Evolutionary conservation across 2,888 invertebrate genomes (phyloP).

Genomic region (Priocnemis perturbator): DNA sequence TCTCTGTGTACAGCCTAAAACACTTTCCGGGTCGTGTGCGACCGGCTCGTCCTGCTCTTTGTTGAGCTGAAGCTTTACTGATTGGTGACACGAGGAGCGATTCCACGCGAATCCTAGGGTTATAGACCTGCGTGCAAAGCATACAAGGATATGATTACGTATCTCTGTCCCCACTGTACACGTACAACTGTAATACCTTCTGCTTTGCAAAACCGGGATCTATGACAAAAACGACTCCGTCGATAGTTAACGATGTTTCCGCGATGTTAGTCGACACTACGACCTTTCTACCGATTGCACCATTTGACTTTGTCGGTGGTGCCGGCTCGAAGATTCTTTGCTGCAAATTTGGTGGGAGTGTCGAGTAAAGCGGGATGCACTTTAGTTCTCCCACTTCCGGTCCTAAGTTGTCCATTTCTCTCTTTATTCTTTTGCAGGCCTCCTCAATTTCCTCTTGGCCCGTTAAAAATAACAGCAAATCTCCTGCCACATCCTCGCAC

Average conservation of each 20-base stretch:
- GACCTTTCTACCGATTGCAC: constrained; percentile 93
- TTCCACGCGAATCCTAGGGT: constrained; percentile 94
- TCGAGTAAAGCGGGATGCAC: constrained; percentile 99
- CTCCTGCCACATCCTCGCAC: constrained; percentile 94
- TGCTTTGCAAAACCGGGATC: constrained; percentile 99
- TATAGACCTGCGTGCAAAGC: constrained; percentile 82
- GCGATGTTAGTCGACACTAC: constrained; percentile 99
- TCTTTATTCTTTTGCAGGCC: constrained; percentile 97
- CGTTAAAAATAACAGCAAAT: constrained; percentile 93
- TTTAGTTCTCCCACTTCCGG: constrained; percentile 98
- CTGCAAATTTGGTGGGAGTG: constrained; percentile 96
- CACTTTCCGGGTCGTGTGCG: constrained; percentile 99
- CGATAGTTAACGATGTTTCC: constrained; percentile 98
- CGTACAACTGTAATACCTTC: constrained; percentile 80
- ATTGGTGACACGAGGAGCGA: constrained; percentile 98
- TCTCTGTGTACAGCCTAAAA: constrained; percentile 96
- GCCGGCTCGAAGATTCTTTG: constrained; percentile 98
- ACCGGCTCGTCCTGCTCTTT: constrained; percentile 98
- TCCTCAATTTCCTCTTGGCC: constrained; percentile 98
- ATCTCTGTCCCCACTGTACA: constrained; percentile 6
- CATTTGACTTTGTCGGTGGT: constrained; percentile 92
- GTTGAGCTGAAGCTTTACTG: constrained; percentile 99
- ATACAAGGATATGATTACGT: constrained; percentile 15
- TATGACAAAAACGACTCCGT: constrained; percentile 99
- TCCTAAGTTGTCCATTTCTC: constrained; percentile 96